Conservation (phyloP, 2,113 vertebrate species). For the Hoplias malabaricus region DNA sequence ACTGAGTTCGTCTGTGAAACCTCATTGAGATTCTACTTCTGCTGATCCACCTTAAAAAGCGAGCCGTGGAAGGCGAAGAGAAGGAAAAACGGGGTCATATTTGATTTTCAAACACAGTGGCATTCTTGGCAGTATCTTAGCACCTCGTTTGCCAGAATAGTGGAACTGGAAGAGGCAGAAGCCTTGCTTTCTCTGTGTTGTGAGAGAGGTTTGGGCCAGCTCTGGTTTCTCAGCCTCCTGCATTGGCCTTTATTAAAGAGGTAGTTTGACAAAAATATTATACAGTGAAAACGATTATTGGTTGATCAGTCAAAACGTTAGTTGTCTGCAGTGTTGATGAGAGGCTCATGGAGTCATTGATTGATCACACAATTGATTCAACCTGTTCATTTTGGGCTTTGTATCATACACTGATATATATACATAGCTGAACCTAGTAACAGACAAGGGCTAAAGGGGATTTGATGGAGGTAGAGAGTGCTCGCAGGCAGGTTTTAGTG, state of each 20-base stretch:
- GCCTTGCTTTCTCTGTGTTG: slow-evolving; percentile 16
- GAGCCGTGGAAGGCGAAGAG: slow-evolving; percentile 15
- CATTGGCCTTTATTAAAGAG: slow-evolving; percentile 1
- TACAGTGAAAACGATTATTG: no score
- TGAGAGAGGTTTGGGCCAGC: slow-evolving; percentile 11
- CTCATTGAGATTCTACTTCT: not conserved
- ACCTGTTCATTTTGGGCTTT: no score
- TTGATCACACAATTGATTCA: no score
- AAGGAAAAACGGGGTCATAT: slow-evolving; percentile 53
- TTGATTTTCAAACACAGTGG: slow-evolving; percentile 68
- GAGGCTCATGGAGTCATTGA: no score
- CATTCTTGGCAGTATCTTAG: slow-evolving; percentile 68
- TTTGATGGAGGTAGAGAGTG: no score
- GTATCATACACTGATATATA: no score
- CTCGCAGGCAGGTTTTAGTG: not conserved
- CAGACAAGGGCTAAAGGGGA: no score
- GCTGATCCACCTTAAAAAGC: slow-evolving; percentile 26
- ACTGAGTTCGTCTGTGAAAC: slow-evolving; percentile 9
- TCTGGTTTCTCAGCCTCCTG: slow-evolving; percentile 14
- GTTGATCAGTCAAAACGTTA: not conserved
- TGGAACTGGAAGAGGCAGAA: slow-evolving; percentile 57
- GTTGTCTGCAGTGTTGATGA: not conserved
- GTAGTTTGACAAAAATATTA: not conserved
- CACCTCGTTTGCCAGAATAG: slow-evolving; percentile 62
- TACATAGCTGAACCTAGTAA: no score